These are phyloP conservation scores for Caenorhabditis inopinata DNA, from an alignment of 1,140 invertebrate genomes.

Conservation along the genomic window DNA sequence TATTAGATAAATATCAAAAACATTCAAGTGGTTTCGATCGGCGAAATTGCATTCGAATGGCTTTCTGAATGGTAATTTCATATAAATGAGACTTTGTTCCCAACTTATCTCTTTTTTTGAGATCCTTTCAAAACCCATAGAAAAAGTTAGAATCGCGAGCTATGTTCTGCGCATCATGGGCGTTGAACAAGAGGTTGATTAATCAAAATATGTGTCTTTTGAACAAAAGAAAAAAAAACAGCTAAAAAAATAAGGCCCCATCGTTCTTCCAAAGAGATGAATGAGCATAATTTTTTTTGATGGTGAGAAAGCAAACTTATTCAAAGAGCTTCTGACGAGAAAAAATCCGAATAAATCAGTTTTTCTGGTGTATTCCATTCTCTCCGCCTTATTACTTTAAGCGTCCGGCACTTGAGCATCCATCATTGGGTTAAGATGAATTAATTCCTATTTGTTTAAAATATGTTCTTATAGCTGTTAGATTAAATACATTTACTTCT, in stretches of 20 bases:
- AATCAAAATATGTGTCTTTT: constrained; percentile 8
- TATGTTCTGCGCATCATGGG: not conserved
- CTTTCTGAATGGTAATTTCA: not conserved
- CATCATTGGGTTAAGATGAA: not conserved
- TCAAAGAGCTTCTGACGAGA: not conserved
- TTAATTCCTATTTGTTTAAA: no score
- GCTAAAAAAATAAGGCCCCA: not conserved
- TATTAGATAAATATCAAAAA: constrained; percentile 1
- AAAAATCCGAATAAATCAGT: not conserved
- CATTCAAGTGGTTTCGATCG: constrained; percentile 5
- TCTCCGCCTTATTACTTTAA: not conserved
- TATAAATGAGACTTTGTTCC: not conserved
- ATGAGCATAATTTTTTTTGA: constrained; percentile 19
- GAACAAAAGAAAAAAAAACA: not conserved
- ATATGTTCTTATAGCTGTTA: no score
- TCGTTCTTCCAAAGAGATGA: constrained; percentile 5
- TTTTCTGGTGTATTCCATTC: not conserved
- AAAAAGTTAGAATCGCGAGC: not conserved
- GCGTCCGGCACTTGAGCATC: not conserved
- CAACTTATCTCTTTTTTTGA: no score
- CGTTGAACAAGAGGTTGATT: not conserved
- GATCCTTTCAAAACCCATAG: not conserved
- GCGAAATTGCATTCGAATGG: not conserved
- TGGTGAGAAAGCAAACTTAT: not conserved
- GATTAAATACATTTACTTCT: no score